These are phyloP conservation scores for Micoletzkya japonica DNA, from an alignment of 2,888 invertebrate species.

Conservation along the genomic window DNA sequence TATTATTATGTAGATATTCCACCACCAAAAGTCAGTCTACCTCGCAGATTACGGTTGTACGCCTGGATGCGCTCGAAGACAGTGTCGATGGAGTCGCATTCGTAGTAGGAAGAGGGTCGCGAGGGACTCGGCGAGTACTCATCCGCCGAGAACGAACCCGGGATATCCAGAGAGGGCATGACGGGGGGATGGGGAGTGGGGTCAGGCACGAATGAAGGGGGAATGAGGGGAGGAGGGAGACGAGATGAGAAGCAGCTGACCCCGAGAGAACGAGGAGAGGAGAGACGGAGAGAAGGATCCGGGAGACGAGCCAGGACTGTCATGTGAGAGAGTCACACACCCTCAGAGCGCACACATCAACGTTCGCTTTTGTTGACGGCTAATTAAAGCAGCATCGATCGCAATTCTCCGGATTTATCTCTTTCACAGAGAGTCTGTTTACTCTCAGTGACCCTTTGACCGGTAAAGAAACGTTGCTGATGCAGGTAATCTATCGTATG, in stretches of 20 bases:
- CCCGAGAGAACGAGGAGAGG: background rate
- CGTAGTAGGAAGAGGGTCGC: conserved; percentile 22
- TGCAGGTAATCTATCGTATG: too few species aligned
- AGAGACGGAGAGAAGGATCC: conserved; percentile 9
- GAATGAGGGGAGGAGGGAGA: conserved; percentile 3
- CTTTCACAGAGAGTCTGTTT: too few species aligned
- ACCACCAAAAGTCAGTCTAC: background rate
- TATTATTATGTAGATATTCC: too few species aligned
- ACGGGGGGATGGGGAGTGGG: background rate
- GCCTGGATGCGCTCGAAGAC: conserved; percentile 21
- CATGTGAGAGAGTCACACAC: too few species aligned
- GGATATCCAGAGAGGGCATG: conserved; percentile 23
- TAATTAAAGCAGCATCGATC: too few species aligned
- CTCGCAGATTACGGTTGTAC: conserved; percentile 21
- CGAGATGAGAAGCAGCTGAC: background rate
- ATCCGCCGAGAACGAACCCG: background rate
- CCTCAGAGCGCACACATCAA: too few species aligned
- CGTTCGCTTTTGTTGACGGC: too few species aligned
- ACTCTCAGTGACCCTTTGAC: too few species aligned
- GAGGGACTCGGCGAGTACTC: background rate
- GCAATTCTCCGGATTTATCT: too few species aligned
- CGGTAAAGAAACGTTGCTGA: too few species aligned
- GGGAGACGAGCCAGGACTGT: too few species aligned
- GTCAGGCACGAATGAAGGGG: background rate
- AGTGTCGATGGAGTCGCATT: conserved; percentile 16